Percentiles rank a stretch among this genome's conserved stretches.
Evolutionary conservation across 2,797 vertebrate genomes (phyloP).

Genomic region (Spinus pinus): DNA sequence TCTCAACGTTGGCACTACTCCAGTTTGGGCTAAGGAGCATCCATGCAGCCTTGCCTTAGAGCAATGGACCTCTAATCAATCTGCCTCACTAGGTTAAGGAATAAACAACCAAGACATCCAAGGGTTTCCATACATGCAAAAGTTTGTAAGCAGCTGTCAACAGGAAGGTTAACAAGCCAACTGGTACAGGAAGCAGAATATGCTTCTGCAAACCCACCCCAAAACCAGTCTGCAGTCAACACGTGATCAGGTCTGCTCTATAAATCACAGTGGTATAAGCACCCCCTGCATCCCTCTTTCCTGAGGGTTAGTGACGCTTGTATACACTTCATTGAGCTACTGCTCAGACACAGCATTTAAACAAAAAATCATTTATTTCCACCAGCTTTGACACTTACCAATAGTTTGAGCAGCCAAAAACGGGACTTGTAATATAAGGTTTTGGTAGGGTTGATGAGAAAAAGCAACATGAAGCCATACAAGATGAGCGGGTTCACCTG

Average conservation of each 20-base stretch:
- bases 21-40: neutral
- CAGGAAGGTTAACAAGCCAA: neutral
- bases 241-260: neutral
- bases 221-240: neutral
- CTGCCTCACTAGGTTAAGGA: neutral
- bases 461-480: conserved; percentile 95
- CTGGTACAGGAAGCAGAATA: neutral
- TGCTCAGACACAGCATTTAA: neutral
- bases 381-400: conserved; percentile 80
- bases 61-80: neutral
- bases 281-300: neutral
- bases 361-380: neutral
- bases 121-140: neutral
- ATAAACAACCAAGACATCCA: neutral
- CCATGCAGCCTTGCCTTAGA: neutral
- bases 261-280: neutral
- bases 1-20: accelerated
- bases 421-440: conserved; percentile 98
- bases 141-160: neutral
- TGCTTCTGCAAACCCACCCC: neutral
- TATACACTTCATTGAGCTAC: neutral
- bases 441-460: conserved; percentile 98
- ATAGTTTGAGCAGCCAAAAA: conserved; percentile 96
- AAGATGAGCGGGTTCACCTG: conserved; percentile 93
- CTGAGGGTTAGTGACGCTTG: neutral